Evolutionary conservation across 2,113 vertebrate genomes (phyloP), one percentile per base, ranked within the genome.

Genomic region (Microcebus griseorufus): DNA sequence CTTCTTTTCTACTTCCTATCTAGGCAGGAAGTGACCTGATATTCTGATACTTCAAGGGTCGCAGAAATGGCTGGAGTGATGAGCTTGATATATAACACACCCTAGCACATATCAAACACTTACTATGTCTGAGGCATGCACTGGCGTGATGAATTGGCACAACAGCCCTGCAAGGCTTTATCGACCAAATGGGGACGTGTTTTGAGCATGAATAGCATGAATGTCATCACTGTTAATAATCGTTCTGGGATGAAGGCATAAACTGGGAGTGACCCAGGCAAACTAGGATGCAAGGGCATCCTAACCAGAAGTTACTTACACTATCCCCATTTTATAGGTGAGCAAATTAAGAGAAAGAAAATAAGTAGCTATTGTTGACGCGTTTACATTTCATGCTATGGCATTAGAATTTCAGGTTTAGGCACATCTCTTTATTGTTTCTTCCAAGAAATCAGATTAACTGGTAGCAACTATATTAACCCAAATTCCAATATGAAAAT

Each of bases 311-410:
- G 11, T 8, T 16, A 14, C 51, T n/a, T 64, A 72, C 3, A 55
- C 18, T 39, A 5, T 37, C 32, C 20, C 58, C 48, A 55, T 90
- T 75, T 82, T 84, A 67, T 18, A 69, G 67, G 62, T 58, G 72
- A 69, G 25, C 42, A 96, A 87, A 82, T 34, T n/a, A 60, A 95
- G 48, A 29, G 72, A 42, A 78, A 92, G 81, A 76, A 81, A 92
- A 78, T 55, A 82, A 84, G 39, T 18, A 84, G n/a, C 23, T 23
- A 9, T 13, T 75, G 4, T 51, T 45, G 51, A 51, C 29, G 34
- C 75, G 72, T 73, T 89, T 55, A 34, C 37, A 45, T 82, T 88
- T 85, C 45, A 37, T 39, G 25, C 39, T 90, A 18, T 20, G 58
- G 10, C 37, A 27, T 70, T 76, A 22, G 51, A 55, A 73, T 93